Conservation (phyloP, 2,113 vertebrate species). For the Lampris megalopsis region DNA sequence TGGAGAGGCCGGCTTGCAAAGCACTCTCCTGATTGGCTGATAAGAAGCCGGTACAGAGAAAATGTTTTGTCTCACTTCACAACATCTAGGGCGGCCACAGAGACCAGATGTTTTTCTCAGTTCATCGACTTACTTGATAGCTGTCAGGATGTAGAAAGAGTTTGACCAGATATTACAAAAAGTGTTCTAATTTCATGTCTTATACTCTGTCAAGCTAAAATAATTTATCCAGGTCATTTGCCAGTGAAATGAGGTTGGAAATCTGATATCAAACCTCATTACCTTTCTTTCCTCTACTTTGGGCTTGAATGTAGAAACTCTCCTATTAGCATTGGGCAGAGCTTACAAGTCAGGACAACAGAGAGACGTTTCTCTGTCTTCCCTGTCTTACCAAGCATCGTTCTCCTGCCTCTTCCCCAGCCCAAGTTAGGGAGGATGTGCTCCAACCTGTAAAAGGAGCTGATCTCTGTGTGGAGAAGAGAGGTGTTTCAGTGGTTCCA, state of each 20-base stretch:
- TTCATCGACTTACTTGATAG: too few species aligned
- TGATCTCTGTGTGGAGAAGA: constrained; percentile 59
- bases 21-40: too few species aligned
- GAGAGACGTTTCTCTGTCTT: constrained; percentile 18
- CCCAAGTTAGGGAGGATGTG: constrained; percentile 60
- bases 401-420: constrained; percentile 34
- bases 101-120: too few species aligned
- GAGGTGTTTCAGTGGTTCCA: constrained; percentile 74
- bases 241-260: constrained; percentile 28
- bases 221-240: neutral
- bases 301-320: constrained; percentile 6
- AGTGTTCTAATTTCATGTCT: too few species aligned
- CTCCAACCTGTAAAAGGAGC: constrained; percentile 82
- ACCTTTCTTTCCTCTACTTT: constrained; percentile 9
- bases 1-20: too few species aligned
- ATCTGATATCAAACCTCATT: constrained; percentile 30
- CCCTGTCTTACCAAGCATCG: constrained; percentile 8
- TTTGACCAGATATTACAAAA: too few species aligned
- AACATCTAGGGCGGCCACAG: too few species aligned
- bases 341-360: constrained; percentile 49
- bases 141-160: too few species aligned
- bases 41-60: too few species aligned
- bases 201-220: neutral
- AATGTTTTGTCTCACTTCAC: too few species aligned
- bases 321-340: neutral